These are phyloP conservation scores for Tympanoctomys barrerae DNA, from an alignment of 2,797 vertebrate species.

Conservation along the genomic window DNA sequence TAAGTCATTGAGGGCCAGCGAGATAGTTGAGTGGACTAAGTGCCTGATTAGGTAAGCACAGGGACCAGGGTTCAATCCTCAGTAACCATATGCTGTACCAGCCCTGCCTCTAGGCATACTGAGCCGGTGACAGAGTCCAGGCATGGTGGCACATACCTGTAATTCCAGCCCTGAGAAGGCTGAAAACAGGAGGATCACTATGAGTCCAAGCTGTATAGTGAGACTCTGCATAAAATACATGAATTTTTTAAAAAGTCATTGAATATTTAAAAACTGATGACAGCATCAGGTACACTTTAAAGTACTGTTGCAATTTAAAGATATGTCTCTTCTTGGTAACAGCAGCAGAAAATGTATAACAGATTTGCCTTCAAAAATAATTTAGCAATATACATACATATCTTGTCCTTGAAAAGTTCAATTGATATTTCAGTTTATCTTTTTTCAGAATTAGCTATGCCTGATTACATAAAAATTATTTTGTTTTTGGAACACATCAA, in stretches of 20 bases:
- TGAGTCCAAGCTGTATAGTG: too few species aligned
- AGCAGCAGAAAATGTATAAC: not conserved
- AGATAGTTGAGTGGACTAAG: too few species aligned
- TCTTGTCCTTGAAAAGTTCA: not conserved
- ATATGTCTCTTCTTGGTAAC: not conserved
- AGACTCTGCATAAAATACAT: too few species aligned
- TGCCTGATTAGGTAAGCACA: too few species aligned
- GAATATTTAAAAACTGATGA: not conserved
- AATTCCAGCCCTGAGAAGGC: too few species aligned
- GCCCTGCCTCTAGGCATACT: too few species aligned
- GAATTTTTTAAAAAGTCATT: not conserved
- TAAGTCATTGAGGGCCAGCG: not conserved
- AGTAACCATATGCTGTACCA: too few species aligned
- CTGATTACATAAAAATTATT: not conserved
- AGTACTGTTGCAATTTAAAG: not conserved
- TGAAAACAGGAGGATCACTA: too few species aligned
- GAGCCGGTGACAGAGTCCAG: too few species aligned
- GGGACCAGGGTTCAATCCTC: too few species aligned
- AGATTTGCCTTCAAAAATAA: not conserved
- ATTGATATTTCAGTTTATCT: not conserved
- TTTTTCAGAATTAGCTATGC: constrained; percentile 36
- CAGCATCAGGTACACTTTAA: not conserved
- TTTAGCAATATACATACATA: not conserved
- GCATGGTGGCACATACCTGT: too few species aligned
- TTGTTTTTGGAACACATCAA: constrained; percentile 28